phyloP scores from a whole-genome alignment of 2,113 vertebrate species.

The Rhinichthys klamathensis region DNA sequence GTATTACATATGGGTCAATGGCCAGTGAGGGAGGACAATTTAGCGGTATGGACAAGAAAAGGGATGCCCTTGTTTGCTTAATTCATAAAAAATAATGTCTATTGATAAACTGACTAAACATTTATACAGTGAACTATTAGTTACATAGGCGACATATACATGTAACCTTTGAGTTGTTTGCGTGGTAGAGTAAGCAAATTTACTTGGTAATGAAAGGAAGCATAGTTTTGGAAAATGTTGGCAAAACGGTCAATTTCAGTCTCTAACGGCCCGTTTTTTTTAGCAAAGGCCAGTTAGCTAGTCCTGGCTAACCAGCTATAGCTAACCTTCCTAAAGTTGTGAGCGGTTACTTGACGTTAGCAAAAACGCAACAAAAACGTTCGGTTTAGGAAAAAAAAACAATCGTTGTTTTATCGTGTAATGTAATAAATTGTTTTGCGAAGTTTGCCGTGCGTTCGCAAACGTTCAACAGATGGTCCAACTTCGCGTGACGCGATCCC shows the following conservation, averaged over 20 bases:
- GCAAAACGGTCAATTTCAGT: background rate
- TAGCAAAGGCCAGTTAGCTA: constrained; percentile 24
- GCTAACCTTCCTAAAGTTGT: constrained; percentile 21
- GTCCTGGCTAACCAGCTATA: constrained; percentile 27
- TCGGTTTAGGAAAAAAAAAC: background rate
- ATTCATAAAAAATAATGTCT: background rate
- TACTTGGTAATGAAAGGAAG: background rate
- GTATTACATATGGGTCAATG: constrained; percentile 2
- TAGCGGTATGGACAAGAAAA: background rate
- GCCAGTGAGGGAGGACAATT: background rate
- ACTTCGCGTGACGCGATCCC: constrained; percentile 34
- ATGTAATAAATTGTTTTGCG: background rate
- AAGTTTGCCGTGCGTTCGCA: background rate
- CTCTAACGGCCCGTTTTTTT: background rate
- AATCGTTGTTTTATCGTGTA: background rate
- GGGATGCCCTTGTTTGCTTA: background rate
- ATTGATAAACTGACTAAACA: background rate
- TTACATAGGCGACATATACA: background rate
- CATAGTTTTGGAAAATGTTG: background rate
- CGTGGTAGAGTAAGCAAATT: background rate
- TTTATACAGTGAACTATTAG: background rate
- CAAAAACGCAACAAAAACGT: background rate
- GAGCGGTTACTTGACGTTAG: background rate
- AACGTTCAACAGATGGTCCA: constrained; percentile 57
- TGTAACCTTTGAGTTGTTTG: background rate